phyloP scores from a whole-genome alignment of 2,888 invertebrate species.

The Cephus nigrinus region DNA sequence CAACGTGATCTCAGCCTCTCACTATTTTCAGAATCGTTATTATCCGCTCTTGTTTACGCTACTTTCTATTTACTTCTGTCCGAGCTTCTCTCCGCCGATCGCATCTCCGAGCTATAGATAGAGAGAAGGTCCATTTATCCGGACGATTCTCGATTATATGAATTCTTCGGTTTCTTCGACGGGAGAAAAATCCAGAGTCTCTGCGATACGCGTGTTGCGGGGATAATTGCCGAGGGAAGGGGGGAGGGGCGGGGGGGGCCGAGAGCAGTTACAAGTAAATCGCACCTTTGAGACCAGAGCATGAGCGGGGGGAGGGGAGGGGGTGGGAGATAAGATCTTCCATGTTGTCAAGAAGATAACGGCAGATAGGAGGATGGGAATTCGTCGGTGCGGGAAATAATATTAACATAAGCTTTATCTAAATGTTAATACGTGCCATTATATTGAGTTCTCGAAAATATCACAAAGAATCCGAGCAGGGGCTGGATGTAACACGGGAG shows the following conservation, averaged over 20 bases:
- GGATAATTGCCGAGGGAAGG: neutral
- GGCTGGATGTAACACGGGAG: slow-evolving; percentile 23
- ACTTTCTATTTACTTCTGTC: slow-evolving; percentile 7
- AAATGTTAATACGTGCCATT: slow-evolving; percentile 60
- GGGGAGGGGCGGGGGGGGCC: slow-evolving; percentile 3
- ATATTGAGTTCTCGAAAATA: slow-evolving; percentile 42
- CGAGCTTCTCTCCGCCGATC: too few relatives aligned
- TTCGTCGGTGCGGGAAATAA: slow-evolving; percentile 27
- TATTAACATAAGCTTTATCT: slow-evolving; percentile 61
- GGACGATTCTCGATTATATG: neutral
- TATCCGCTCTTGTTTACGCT: slow-evolving; percentile 30
- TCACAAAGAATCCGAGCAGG: slow-evolving; percentile 37
- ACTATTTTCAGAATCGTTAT: slow-evolving; percentile 40
- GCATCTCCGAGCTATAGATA: too few relatives aligned
- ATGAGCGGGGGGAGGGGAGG: neutral
- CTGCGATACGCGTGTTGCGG: slow-evolving; percentile 13
- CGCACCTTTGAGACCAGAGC: too few relatives aligned
- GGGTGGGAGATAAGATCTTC: slow-evolving; percentile 6
- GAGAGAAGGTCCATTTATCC: too few relatives aligned
- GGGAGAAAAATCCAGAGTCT: slow-evolving; percentile 13
- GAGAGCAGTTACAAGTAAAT: too few relatives aligned
- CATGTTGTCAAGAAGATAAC: too few relatives aligned
- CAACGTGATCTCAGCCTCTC: slow-evolving; percentile 24
- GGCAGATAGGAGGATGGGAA: slow-evolving; percentile 28
- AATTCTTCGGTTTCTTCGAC: slow-evolving; percentile 3